Evolutionary conservation across 2,113 vertebrate species (phyloP).

Genomic region (Sinocyclocheilus grahami): DNA sequence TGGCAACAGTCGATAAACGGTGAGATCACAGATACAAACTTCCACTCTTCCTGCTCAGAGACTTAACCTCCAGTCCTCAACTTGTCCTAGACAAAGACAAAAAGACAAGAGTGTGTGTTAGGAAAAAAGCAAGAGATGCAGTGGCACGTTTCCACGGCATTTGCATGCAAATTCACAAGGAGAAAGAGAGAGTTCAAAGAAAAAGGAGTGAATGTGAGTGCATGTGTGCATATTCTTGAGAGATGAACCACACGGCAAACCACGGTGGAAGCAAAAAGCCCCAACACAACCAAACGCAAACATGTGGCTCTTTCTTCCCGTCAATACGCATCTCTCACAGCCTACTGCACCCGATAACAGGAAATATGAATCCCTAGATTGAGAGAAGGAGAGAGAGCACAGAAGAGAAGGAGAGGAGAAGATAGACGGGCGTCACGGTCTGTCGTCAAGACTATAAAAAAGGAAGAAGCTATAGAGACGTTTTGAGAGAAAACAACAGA

Average conservation of each 20-base stretch:
- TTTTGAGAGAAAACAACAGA: neutral
- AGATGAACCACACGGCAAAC: constrained; percentile 62
- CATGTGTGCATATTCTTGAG: neutral
- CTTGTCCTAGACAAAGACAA: constrained; percentile 69
- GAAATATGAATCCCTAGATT: constrained; percentile 28
- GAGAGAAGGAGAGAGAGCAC: constrained; percentile 21
- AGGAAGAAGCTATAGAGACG: neutral
- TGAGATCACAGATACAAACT: constrained; percentile 65
- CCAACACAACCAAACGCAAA: constrained; percentile 39
- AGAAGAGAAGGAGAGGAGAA: constrained; percentile 1
- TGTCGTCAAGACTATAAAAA: neutral
- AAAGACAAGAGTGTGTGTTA: constrained; percentile 18
- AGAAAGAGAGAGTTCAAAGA: neutral
- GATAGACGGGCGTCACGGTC: neutral
- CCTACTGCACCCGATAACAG: constrained; percentile 58
- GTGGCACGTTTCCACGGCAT: neutral
- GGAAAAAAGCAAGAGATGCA: constrained; percentile 46
- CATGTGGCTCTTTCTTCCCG: constrained; percentile 51
- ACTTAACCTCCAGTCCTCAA: constrained; percentile 75
- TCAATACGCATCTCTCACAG: constrained; percentile 70
- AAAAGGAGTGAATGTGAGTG: constrained; percentile 48
- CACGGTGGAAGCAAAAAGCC: constrained; percentile 70
- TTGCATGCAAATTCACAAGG: neutral
- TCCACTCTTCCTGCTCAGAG: neutral
- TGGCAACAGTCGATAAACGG: constrained; percentile 58